Base-by-base conservation (phyloP, 2,888 invertebrate genomes). In the Epinotia ramella region DNA sequence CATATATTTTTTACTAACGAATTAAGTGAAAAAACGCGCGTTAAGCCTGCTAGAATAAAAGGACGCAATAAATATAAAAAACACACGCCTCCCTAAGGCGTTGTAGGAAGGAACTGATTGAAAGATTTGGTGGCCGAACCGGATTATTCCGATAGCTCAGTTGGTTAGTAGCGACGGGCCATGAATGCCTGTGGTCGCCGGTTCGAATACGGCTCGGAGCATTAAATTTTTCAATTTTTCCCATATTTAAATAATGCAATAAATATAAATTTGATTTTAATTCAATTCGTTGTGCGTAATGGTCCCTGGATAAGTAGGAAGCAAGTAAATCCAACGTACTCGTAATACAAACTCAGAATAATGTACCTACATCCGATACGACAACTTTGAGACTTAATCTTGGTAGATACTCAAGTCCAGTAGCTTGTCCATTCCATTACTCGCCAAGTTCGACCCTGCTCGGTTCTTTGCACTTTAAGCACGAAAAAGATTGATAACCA, bases 361-460 rank as follows among this genome's bases (percentile, higher is more conserved):
- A 90, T 89, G 89, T 88, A 86, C 84, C 83, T 79, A 82, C 80
- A 82, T 81, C 84, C 89, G 86, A 92, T 92, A 89, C 88, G 84
- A 83, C 82, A 89, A 92, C 87, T 93, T 91, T 79, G 84, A 84
- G 89, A 89, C 86, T 92, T 91, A 90, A 92, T 92, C 91, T 89
- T 84, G 88, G 87, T 89, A 85, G 84, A 86, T 90, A 90, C 88
- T 85, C 80, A 78, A 84, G 84, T 83, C 81, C 82, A 85, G 83
- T 83, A 82, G 81, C 80, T 83, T 84, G 86, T 86, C 85, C 85
- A 84, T 86, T 87, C 83, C 82, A 83, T 84, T 86, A 86, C 85
- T 87, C 87, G 84, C 83, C 76, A 84, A 89, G 86, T 88, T 88
- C 77, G 84, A 81, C 84, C 81, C 80, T 81, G 77, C 79, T 81